Conservation (phyloP, 2,797 vertebrate species). For the Lepus oiostolus region DNA sequence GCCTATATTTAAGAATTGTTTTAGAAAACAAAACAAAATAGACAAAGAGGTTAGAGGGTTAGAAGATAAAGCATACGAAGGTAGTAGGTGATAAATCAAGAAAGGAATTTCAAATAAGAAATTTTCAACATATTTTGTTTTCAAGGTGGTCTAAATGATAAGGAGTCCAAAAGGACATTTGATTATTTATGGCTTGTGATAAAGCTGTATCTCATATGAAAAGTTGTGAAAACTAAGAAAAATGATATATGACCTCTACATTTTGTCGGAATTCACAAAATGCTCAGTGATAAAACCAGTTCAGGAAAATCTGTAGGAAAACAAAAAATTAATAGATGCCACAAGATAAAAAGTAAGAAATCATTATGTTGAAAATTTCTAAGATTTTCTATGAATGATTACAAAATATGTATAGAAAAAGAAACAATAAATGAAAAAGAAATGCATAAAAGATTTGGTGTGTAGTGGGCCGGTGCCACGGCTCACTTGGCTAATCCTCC, state of each 20-base stretch:
- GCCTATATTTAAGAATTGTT: neutral
- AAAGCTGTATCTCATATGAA: neutral
- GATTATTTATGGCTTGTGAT: neutral
- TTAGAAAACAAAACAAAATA: neutral
- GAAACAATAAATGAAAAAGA: neutral
- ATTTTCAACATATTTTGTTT: neutral
- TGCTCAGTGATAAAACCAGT: neutral
- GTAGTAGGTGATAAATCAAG: neutral
- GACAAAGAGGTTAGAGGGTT: accelerated
- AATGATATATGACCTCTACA: neutral
- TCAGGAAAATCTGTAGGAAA: neutral
- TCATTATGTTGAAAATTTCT: neutral
- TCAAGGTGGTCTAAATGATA: neutral
- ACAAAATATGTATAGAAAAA: neutral
- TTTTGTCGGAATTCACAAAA: constrained; percentile 23
- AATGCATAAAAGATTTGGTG: too few relatives aligned
- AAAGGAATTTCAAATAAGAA: neutral
- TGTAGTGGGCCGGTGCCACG: too few relatives aligned
- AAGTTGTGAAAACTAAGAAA: neutral
- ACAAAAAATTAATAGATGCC: neutral
- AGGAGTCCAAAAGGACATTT: neutral
- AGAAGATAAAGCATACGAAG: neutral
- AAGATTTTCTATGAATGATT: neutral
- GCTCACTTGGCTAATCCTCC: too few relatives aligned
- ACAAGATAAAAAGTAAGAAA: neutral